A percentile compares a stretch with the other conserved stretches of the same genome.
Conservation (phyloP, 1,140 invertebrate species). For the Penaeus indicus region DNA sequence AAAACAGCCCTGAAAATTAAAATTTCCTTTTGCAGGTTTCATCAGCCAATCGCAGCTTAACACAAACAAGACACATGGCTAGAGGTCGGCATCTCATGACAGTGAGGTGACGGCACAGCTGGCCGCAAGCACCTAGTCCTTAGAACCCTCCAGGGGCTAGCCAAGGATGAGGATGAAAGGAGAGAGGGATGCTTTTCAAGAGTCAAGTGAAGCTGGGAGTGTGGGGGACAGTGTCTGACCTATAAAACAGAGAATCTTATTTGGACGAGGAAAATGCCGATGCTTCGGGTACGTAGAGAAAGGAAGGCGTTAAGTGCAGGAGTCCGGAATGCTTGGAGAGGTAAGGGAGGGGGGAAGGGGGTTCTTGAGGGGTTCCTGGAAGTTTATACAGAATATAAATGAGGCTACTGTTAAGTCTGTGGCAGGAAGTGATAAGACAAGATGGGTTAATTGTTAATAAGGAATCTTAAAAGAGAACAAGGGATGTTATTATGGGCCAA, state of each 20-base stretch:
- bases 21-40: conserved; percentile 34
- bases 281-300: neutral
- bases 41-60: conserved; percentile 33
- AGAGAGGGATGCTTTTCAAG: conserved; percentile 5
- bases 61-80: conserved; percentile 30
- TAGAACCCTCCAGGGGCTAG: conserved; percentile 47
- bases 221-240: conserved; percentile 38
- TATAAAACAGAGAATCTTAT: conserved; percentile 53
- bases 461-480: conserved; percentile 26
- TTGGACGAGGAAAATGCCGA: conserved; percentile 29
- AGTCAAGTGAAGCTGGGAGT: conserved; percentile 46
- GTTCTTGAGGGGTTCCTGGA: conserved; percentile 1
- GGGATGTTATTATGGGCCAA: conserved; percentile 44
- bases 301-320: neutral
- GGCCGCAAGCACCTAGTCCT: conserved; percentile 47
- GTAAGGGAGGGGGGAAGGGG: neutral
- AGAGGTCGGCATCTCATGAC: conserved; percentile 35
- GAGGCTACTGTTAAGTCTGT: too few species aligned
- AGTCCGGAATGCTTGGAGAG: conserved; percentile 44
- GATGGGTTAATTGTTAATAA: conserved; percentile 1
- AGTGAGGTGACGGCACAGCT: conserved; percentile 19
- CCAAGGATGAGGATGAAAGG: conserved; percentile 41
- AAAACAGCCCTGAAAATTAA: conserved; percentile 29
- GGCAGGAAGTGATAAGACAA: too few species aligned
- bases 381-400: too few species aligned